Base-by-base conservation (phyloP, 2,113 vertebrate genomes). In the Glareola pratincola region DNA sequence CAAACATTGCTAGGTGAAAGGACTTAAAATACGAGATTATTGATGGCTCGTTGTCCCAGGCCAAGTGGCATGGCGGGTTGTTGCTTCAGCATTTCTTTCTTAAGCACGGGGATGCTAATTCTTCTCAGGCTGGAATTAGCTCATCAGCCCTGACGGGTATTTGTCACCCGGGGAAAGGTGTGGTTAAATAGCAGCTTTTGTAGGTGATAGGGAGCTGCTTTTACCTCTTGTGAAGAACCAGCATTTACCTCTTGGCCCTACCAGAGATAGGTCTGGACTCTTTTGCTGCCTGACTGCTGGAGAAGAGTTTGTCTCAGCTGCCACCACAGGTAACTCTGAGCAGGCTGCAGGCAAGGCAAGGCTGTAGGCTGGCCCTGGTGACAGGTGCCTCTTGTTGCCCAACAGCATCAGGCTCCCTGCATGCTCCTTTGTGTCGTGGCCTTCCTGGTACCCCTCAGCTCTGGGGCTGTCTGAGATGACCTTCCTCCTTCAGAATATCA, bases 81-180 rank as follows among this genome's bases (percentile, higher is more conserved):
- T 94, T 85, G 41, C 91, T 95, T 92, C 67, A 94, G 81, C 74
- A n/a, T 90, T 96, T 93, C 73, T 92, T 91, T 95, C 11, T 79
- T 51, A 93, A 76, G 59, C 47, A 85, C 34, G 16, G 14, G 47
- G 67, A 69, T 71, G 74, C 36, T 93, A 96, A 94, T 97, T 95
- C 45, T 64, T 92, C 89, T 92, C 47, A 82, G 54, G 12, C 36
- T 87, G 39, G 68, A 79, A 93, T 94, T 27, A 88, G 80, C 86
- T 92, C 73, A 83, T 95, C 66, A 59, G 45, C 60, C 56, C 77
- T 59, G 39, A 24, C 62, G 60, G 45, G 9, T 66, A 81, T 92
- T 85, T 92, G 32, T 85, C 57, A 88, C n/a, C 45, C 7, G 2
- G 39, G 16, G 47, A 91, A 69, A 91, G n/a, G 8, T 24, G 37